Evolutionary conservation across 2,888 invertebrate species (phyloP), one percentile per base, ranked within the genome.

Genomic region (Microctonus aethiopoides): DNA sequence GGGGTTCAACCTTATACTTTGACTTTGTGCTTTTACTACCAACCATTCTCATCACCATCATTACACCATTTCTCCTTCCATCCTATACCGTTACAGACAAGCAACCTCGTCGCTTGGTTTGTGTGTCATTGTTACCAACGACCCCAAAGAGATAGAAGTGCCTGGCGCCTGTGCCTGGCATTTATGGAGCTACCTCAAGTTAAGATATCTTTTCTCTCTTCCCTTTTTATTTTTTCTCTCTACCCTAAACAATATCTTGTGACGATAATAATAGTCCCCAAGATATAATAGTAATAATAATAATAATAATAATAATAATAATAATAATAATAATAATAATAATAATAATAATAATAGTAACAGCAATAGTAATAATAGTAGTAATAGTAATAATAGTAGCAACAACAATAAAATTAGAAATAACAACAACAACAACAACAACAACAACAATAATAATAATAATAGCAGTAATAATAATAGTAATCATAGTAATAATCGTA

Each of bases 71-170:
- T 24, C 66, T 66, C 22, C 11, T 46, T 32, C 39, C 60, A 59
- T 60, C 36, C 52, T 52, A 26, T 32, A 29, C 20, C 46, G n/a
- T 59, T 56, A n/a, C 63, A 64, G 63, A 62, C 46, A 67, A 63
- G 60, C 59, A 65, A 65, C 68, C 70, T 74, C 74, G 68, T 56
- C 74, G 70, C 78, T 77, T 68, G 75, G 80, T 79, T 82, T 79
- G 81, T 78, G 81, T 83, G n/a, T n/a, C 83, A 82, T 82, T 84
- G 84, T 84, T 82, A 79, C 78, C 78, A 79, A 81, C 80, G 80
- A 79, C 78, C 76, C 80, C 78, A 70, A 71, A 77, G 76, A 78
- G 75, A 75, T 73, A 74, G 72, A 74, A 75, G 74, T 77, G 74
- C 76, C 78, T 80, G 5, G 4, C 16, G 46, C 76, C 80, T 81